These are phyloP conservation scores for Pocillopora grandis DNA, from an alignment of 92 coral and sea anemone species.

Conservation along the genomic window DNA sequence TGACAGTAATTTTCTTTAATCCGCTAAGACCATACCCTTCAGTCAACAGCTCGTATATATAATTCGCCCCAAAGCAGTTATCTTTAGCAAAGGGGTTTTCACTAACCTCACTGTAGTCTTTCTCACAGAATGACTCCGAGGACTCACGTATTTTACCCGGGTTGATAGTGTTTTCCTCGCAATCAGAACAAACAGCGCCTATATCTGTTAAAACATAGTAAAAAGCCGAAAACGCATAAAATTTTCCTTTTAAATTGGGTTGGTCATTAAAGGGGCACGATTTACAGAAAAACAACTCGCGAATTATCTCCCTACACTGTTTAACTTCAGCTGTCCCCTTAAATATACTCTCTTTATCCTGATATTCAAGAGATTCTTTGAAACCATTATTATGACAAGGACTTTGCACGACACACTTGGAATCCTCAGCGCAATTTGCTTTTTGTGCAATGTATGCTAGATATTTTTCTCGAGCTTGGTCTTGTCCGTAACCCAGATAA, in stretches of 20 bases:
- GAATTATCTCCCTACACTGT: slow-evolving; percentile 29
- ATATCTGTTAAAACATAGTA: slow-evolving; percentile 47
- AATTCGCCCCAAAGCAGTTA: slow-evolving; percentile 47
- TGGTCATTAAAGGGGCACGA: slow-evolving; percentile 56
- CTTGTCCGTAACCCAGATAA: slow-evolving; percentile 60
- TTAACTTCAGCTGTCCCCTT: slow-evolving; percentile 17
- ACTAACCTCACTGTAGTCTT: slow-evolving; percentile 10
- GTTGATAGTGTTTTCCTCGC: slow-evolving; percentile 19
- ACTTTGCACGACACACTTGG: slow-evolving; percentile 30
- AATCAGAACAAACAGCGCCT: slow-evolving; percentile 41
- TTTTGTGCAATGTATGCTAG: slow-evolving; percentile 19
- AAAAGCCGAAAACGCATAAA: slow-evolving; percentile 43
- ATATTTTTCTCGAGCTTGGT: slow-evolving; percentile 48
- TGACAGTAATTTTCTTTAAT: slow-evolving; percentile 18
- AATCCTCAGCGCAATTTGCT: neutral
- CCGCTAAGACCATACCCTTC: slow-evolving; percentile 14
- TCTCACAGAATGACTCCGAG: slow-evolving; percentile 14
- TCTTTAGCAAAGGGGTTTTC: slow-evolving; percentile 18
- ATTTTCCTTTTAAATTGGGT: slow-evolving; percentile 49
- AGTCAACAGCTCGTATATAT: slow-evolving; percentile 41
- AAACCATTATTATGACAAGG: slow-evolving; percentile 60
- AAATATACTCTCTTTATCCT: slow-evolving; percentile 5
- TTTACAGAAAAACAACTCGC: slow-evolving; percentile 46
- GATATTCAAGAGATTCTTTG: slow-evolving; percentile 18
- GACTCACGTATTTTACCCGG: neutral